phyloP scores from a whole-genome alignment of 2,113 vertebrate genomes.

The Corynorhinus townsendii region DNA sequence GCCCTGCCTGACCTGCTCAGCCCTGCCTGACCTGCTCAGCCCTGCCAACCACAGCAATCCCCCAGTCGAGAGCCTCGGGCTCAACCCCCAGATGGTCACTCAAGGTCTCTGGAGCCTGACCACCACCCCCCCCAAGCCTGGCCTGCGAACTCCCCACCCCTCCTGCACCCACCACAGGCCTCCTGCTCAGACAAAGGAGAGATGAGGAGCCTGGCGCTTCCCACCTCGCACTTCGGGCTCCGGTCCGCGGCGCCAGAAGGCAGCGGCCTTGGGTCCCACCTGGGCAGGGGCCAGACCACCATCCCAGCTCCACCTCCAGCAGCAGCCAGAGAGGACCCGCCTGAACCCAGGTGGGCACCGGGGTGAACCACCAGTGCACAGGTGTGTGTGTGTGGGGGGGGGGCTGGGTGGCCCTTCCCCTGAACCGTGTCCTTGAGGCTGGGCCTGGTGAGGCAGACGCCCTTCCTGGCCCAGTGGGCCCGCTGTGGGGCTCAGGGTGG shows the following conservation, averaged over 20 bases:
- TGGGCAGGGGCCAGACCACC: neutral
- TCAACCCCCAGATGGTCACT: neutral
- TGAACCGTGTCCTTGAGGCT: neutral
- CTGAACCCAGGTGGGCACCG: neutral
- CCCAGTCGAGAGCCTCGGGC: neutral
- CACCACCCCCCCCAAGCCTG: neutral
- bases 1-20: neutral
- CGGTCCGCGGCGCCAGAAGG: neutral
- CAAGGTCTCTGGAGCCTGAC: neutral
- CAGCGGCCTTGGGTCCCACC: neutral
- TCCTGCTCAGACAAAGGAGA: neutral
- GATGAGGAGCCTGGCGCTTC: neutral
- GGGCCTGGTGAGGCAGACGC: neutral
- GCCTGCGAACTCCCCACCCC: neutral
- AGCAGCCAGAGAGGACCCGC: neutral
- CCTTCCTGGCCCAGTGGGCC: neutral
- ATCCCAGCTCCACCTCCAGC: neutral
- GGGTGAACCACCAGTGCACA: neutral
- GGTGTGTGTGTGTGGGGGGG: neutral
- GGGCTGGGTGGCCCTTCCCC: neutral
- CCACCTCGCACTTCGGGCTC: neutral
- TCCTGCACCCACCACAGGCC: neutral
- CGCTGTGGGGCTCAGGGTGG: neutral
- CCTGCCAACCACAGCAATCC: neutral
- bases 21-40: neutral